phyloP scores from a whole-genome alignment of 2,113 vertebrate species.

The Dipodomys ordii region DNA sequence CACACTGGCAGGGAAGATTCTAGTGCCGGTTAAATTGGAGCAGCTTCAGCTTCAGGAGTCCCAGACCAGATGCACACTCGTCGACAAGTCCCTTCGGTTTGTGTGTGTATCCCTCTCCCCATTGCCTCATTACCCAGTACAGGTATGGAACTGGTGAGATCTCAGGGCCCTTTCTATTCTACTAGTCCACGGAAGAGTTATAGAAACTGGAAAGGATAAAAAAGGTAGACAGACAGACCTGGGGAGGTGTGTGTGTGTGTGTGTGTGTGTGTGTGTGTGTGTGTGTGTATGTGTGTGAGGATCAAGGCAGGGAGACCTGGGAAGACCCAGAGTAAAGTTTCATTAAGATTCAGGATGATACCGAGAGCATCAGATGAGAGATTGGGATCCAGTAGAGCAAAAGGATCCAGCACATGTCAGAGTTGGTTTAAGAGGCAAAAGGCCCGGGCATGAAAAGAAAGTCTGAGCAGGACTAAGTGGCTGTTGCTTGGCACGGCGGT shows the following conservation, averaged over 20 bases:
- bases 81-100: not conserved
- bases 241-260: not conserved
- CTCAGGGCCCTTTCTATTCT: not conserved
- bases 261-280: too few relatives aligned
- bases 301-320: not conserved
- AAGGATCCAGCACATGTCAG: not conserved
- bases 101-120: too few relatives aligned
- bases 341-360: constrained; percentile 38
- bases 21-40: not conserved
- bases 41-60: not conserved
- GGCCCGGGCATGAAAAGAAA: not conserved
- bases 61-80: not conserved
- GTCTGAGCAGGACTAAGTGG: not conserved
- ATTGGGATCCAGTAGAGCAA: not conserved
- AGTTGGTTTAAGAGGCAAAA: not conserved
- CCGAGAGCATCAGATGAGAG: constrained; percentile 17
- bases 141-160: not conserved
- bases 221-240: not conserved
- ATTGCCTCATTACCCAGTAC: not conserved
- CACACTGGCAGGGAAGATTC: not conserved
- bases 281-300: not conserved
- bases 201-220: not conserved
- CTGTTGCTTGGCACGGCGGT: not conserved
- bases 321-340: not conserved
- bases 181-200: not conserved